A percentile compares a stretch with the other conserved stretches of the same genome.
Conservation (phyloP, 2,888 invertebrate genomes). For the Phaonia tiefii region DNA sequence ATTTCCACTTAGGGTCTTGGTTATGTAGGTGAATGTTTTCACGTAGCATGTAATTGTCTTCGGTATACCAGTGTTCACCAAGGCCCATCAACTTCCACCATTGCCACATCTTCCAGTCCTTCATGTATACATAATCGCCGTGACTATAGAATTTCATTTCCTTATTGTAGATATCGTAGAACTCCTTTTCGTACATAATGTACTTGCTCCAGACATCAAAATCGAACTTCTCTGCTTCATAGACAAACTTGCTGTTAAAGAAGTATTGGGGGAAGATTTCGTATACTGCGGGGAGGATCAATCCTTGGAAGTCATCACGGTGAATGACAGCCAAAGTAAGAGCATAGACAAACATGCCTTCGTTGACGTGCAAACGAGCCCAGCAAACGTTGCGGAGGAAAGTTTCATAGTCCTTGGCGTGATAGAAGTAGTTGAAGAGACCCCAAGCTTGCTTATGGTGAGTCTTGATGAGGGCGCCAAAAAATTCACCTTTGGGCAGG, state of each 20-base stretch:
- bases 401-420: constrained; percentile 86
- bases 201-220: constrained; percentile 80
- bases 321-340: constrained; percentile 83
- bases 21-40: constrained; percentile 68
- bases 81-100: constrained; percentile 73
- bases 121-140: constrained; percentile 67
- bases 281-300: constrained; percentile 86
- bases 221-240: constrained; percentile 83
- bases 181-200: constrained; percentile 75
- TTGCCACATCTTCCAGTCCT: constrained; percentile 72
- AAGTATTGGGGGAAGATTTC: constrained; percentile 87
- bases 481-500: constrained; percentile 82
- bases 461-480: constrained; percentile 81
- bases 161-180: constrained; percentile 69
- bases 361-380: constrained; percentile 85
- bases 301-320: constrained; percentile 84
- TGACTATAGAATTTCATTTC: constrained; percentile 63
- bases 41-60: constrained; percentile 69
- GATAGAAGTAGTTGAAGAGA: constrained; percentile 84
- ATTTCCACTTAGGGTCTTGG: constrained; percentile 65
- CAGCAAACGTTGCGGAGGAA: constrained; percentile 86
- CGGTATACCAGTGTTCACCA: constrained; percentile 68
- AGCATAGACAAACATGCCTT: constrained; percentile 85
- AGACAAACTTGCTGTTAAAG: constrained; percentile 85
- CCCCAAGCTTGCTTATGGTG: constrained; percentile 82